Conservation (phyloP, 35 echinoderm and acorn worm species). For the Heliocidaris tuberculata region DNA sequence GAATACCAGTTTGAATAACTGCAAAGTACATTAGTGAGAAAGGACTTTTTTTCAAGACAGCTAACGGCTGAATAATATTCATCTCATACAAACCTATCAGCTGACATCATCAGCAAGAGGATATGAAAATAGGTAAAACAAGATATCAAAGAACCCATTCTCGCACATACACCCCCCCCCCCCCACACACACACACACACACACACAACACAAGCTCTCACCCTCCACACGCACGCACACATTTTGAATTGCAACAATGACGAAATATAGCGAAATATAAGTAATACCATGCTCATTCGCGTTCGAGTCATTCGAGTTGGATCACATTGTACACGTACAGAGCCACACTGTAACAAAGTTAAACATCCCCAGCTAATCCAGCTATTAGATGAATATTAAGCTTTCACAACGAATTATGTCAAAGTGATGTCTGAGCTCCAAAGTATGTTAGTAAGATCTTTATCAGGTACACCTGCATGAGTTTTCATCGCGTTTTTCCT, state of each 20-base stretch:
- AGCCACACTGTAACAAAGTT: background rate
- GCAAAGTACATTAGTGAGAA: too few relatives aligned
- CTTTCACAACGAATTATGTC: slow-evolving; percentile 44
- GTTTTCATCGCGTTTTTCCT: background rate
- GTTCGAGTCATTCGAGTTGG: background rate
- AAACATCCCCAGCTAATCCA: slow-evolving; percentile 20
- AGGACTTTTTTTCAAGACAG: too few relatives aligned
- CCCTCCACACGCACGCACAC: background rate
- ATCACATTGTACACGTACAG: background rate
- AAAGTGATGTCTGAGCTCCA: slow-evolving; percentile 28
- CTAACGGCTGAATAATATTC: background rate
- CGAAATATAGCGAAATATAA: background rate
- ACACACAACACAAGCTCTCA: background rate
- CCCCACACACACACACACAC: background rate
- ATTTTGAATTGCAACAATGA: background rate
- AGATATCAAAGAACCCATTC: background rate
- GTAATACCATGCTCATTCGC: background rate
- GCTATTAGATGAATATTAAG: slow-evolving; percentile 49
- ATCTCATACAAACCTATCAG: too few relatives aligned
- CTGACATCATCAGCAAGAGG: too few relatives aligned
- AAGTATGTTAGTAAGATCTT: slow-evolving; percentile 13
- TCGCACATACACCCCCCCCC: background rate
- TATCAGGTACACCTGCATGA: slow-evolving; percentile 43
- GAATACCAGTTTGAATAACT: too few relatives aligned
- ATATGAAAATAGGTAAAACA: too few relatives aligned